Evolutionary conservation across 2,113 vertebrate genomes (phyloP).

Genomic region (Martes martes): DNA sequence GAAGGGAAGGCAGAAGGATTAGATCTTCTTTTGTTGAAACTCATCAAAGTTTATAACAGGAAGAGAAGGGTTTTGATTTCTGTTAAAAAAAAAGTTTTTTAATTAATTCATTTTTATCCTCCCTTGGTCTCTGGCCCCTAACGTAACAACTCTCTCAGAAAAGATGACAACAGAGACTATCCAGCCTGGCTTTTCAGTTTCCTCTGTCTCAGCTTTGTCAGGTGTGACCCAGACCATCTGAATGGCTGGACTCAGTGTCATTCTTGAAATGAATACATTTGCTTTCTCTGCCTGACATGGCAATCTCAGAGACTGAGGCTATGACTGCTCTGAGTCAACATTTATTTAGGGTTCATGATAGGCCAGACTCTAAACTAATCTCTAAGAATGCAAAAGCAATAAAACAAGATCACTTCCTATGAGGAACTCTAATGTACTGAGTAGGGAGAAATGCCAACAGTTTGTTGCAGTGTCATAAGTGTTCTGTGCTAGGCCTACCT

Average conservation of each 20-base stretch:
- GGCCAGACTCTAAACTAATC: not conserved
- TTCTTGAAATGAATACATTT: not conserved
- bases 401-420: not conserved
- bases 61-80: constrained; percentile 28
- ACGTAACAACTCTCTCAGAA: not conserved
- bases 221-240: not conserved
- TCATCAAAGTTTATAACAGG: constrained; percentile 17
- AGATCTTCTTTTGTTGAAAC: constrained; percentile 40
- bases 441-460: not conserved
- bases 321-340: not conserved
- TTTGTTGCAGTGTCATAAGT: not conserved
- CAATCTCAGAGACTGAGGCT: not conserved
- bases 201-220: not conserved
- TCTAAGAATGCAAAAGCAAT: not conserved
- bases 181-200: not conserved
- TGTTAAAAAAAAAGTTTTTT: not conserved
- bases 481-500: not conserved
- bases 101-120: not conserved
- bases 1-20: constrained; percentile 19
- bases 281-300: not conserved
- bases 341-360: not conserved
- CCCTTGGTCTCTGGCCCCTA: not conserved
- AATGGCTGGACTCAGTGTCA: not conserved
- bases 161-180: not conserved
- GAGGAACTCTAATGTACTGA: not conserved